A percentile compares a stretch with the other conserved stretches of the same genome.
phyloP scores from a whole-genome alignment of 2,888 invertebrate species.

The Arrhopalites spinosus region DNA sequence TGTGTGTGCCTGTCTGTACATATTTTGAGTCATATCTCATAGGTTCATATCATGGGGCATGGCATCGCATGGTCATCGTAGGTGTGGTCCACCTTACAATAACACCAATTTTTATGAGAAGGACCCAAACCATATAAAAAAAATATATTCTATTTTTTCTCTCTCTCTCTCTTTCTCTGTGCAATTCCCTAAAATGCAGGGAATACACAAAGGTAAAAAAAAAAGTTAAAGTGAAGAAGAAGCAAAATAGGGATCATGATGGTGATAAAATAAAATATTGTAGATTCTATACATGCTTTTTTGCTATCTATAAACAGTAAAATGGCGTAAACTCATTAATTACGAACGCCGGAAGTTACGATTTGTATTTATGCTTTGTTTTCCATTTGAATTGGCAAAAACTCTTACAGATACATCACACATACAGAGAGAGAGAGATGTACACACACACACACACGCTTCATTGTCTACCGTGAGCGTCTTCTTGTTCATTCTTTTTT shows the following conservation, averaged over 20 bases:
- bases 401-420: conserved; percentile 1
- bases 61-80: conserved; percentile 21
- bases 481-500: background rate
- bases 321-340: conserved; percentile 20
- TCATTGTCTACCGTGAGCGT: too few relatives aligned
- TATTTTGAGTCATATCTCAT: background rate
- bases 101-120: conserved; percentile 16
- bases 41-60: conserved; percentile 14
- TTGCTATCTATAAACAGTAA: background rate
- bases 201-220: background rate
- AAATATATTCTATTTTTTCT: background rate
- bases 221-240: background rate
- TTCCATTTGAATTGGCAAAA: background rate
- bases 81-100: conserved; percentile 25
- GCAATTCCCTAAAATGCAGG: background rate
- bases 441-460: background rate
- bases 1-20: too few relatives aligned
- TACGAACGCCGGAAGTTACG: conserved; percentile 28
- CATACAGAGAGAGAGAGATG: conserved; percentile 1
- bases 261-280: conserved; percentile 2
- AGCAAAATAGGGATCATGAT: background rate
- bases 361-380: conserved; percentile 31
- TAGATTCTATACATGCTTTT: background rate
- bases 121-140: conserved; percentile 7
- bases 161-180: background rate